Base-by-base conservation (phyloP, 1,140 invertebrate species). In the Cecropterus lyciades region DNA sequence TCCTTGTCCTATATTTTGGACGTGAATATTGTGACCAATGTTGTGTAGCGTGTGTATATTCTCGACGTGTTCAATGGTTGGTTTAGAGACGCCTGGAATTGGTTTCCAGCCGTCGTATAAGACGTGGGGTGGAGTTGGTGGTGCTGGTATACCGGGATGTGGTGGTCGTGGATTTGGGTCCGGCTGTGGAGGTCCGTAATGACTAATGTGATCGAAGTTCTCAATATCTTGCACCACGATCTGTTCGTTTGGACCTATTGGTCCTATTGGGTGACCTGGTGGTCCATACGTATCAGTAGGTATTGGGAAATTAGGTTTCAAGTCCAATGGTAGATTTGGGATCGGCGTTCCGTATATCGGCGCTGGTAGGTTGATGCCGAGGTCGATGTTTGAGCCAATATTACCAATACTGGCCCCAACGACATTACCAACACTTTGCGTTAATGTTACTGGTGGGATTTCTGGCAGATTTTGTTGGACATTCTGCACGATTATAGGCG, bases 51-150 rank as follows among this genome's bases (percentile, higher is more conserved):
- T 62, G 16, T 77, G 72, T 20, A 75, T 13, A 27, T 77, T 77
- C 33, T 87, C 79, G 11, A n/a, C n/a, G n/a, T 74, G 73, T 7
- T 80, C 73, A 15, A 73, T 42, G 0, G 73, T 70, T 6, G 85
- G 85, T 45, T 89, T 83, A 0, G 92, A 92, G 0, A 92, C 71
- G 3, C 96, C 95, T 27, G 96, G 94, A 45, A 97, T 97, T 11
- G 96, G 96, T 76, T 96, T 96, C 96, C 96, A 97, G 27, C 96
- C 96, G 69, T 97, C 96, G 75, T 97, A 97, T 62, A 95, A 93
- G 6, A 96, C 96, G 77, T 96, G 95, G 3, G 95, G 95, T 8
- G 95, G 95, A 7, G 95, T 96, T 11, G 95, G 95, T 20, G 95
- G 95, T 3, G 95, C 95, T 69, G 94, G 94, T n/a, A 95, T 94